Evolutionary conservation across 2,113 vertebrate genomes (phyloP).

Genomic region (Nothobranchius kuhntae): DNA sequence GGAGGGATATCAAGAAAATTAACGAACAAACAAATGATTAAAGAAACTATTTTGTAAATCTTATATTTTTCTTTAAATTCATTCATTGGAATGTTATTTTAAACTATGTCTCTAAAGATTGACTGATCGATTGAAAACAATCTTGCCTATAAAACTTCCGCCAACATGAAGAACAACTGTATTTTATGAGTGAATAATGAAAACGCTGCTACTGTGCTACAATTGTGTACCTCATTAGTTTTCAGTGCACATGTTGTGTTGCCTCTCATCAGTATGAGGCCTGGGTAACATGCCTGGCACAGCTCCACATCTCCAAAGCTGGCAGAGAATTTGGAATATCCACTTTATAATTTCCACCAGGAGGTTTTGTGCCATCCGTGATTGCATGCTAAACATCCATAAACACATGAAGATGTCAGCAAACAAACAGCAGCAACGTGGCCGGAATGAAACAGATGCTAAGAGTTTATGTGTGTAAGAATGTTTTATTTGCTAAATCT

Average conservation of each 20-base stretch:
- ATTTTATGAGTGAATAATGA: constrained; percentile 21
- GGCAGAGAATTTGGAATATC: constrained; percentile 56
- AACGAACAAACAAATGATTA: too few relatives aligned
- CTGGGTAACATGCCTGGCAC: constrained; percentile 29
- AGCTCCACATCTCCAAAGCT: constrained; percentile 48
- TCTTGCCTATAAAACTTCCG: neutral
- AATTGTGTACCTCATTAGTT: constrained; percentile 42
- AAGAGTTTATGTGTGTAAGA: neutral
- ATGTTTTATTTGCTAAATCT: neutral
- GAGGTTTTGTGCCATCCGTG: constrained; percentile 48
- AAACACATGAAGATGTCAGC: constrained; percentile 67
- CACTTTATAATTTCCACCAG: constrained; percentile 61
- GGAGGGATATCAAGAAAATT: too few relatives aligned
- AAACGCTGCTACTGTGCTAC: constrained; percentile 27
- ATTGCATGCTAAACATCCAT: constrained; percentile 65
- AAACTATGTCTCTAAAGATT: too few relatives aligned
- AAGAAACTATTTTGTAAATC: too few relatives aligned
- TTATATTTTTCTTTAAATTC: too few relatives aligned
- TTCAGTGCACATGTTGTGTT: constrained; percentile 37
- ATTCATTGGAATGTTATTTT: too few relatives aligned
- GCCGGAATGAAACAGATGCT: constrained; percentile 12
- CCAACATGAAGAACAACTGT: neutral
- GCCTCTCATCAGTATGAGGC: constrained; percentile 5
- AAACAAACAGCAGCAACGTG: constrained; percentile 45
- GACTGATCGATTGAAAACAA: too few relatives aligned